Evolutionary conservation across 2,888 invertebrate species (phyloP).

Genomic region (Neoitamus cyanurus): DNA sequence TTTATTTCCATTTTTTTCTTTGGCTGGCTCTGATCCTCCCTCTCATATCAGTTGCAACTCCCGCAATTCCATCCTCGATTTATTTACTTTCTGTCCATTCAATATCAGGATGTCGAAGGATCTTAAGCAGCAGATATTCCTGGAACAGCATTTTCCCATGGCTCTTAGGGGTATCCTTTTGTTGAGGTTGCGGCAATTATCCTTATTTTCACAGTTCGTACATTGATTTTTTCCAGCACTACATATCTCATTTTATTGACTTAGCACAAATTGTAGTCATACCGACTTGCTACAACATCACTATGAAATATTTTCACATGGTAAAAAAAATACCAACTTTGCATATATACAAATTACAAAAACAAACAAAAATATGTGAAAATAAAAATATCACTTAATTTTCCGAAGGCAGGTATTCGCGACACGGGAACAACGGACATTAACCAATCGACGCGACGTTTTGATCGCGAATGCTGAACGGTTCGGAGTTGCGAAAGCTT

Average conservation of each 20-base stretch:
- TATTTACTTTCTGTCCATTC: constrained; percentile 29
- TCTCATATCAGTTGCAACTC: constrained; percentile 31
- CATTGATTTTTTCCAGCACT: neutral
- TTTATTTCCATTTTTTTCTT: neutral
- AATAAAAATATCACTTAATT: neutral
- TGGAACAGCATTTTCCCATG: constrained; percentile 42
- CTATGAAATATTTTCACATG: neutral
- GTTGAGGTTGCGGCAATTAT: constrained; percentile 41
- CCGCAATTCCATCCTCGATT: constrained; percentile 9
- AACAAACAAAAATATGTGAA: neutral
- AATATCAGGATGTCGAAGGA: neutral
- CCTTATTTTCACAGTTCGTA: neutral
- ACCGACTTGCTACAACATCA: neutral
- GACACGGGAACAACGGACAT: neutral
- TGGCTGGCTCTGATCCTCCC: neutral
- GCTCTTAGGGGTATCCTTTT: constrained; percentile 19
- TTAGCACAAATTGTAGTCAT: neutral
- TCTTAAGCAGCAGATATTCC: constrained; percentile 17
- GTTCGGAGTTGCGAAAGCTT: constrained; percentile 10
- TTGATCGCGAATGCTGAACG: neutral
- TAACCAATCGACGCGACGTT: neutral
- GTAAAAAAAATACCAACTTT: neutral
- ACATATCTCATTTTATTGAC: too few relatives aligned
- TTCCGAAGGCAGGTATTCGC: neutral
- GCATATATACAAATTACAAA: neutral